Conservation (phyloP, 2,113 vertebrate species). For the Cynocephalus volans region DNA sequence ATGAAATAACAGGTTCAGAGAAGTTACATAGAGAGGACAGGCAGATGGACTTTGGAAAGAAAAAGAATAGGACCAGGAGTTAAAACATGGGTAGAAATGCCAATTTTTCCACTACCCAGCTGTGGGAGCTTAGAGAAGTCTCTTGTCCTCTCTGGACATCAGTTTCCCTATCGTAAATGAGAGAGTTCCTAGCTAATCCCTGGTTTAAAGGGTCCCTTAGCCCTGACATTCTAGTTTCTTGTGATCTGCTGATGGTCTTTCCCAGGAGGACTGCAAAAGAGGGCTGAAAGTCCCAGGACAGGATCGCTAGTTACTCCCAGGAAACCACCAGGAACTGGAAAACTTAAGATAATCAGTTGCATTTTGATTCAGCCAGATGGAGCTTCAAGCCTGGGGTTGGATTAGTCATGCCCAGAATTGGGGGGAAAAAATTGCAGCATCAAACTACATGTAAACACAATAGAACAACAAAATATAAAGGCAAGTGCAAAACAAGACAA, state of each 20-base stretch:
- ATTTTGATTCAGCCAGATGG: slow-evolving; percentile 24
- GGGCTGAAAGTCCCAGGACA: background rate
- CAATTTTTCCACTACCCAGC: background rate
- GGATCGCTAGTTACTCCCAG: background rate
- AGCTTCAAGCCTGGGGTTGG: background rate
- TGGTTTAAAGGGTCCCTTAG: background rate
- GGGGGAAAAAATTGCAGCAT: background rate
- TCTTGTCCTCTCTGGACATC: background rate
- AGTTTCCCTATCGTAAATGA: slow-evolving; percentile 18
- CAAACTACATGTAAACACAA: slow-evolving; percentile 39
- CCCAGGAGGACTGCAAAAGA: background rate
- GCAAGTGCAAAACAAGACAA: slow-evolving; percentile 66
- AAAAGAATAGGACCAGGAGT: background rate
- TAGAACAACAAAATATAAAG: background rate
- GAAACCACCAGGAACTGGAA: slow-evolving; percentile 10
- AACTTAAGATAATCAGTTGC: slow-evolving; percentile 20
- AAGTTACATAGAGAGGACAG: background rate
- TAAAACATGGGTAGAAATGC: background rate
- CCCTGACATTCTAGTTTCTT: background rate
- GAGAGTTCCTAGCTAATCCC: background rate
- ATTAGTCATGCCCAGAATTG: background rate
- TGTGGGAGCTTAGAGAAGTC: background rate
- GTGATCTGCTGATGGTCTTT: slow-evolving; percentile 14
- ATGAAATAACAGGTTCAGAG: background rate
- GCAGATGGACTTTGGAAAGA: background rate